These are phyloP conservation scores for Anthophora plumipes DNA, from an alignment of 2,888 invertebrate genomes.

Conservation along the genomic window DNA sequence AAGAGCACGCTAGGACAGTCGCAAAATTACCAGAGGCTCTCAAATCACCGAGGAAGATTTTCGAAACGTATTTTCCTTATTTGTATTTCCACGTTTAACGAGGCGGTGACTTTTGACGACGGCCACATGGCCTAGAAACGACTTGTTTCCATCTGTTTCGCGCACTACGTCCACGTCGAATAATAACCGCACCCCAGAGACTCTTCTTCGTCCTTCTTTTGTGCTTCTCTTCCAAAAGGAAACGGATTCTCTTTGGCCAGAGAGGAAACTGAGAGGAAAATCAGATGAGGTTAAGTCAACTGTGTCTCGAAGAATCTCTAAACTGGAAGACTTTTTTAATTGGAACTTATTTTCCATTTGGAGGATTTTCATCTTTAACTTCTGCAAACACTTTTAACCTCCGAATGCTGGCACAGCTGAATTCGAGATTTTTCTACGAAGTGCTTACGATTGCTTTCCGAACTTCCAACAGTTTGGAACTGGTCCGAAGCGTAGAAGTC, in stretches of 20 bases:
- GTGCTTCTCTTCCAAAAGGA: background rate
- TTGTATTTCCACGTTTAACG: conserved; percentile 4
- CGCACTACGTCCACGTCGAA: background rate
- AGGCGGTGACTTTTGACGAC: background rate
- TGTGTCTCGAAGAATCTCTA: too few species aligned
- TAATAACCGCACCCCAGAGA: background rate
- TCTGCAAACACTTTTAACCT: too few species aligned
- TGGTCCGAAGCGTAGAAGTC: background rate
- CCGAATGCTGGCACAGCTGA: too few species aligned
- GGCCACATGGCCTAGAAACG: background rate
- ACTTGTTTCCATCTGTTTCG: background rate
- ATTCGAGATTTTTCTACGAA: too few species aligned
- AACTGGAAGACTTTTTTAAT: background rate
- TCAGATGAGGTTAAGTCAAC: too few species aligned
- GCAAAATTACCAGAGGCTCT: background rate
- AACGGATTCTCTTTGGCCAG: background rate
- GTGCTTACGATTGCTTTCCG: too few species aligned
- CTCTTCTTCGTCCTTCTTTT: background rate
- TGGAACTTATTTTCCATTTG: background rate
- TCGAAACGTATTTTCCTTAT: background rate
- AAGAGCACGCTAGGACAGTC: background rate
- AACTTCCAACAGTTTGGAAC: background rate
- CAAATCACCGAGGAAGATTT: background rate
- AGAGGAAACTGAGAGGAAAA: too few species aligned
- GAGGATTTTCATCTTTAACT: background rate